Percentiles rank a stretch among this genome's conserved stretches.
Conservation (phyloP, 2,797 vertebrate genomes). For the Gobionotothen gibberifrons region DNA sequence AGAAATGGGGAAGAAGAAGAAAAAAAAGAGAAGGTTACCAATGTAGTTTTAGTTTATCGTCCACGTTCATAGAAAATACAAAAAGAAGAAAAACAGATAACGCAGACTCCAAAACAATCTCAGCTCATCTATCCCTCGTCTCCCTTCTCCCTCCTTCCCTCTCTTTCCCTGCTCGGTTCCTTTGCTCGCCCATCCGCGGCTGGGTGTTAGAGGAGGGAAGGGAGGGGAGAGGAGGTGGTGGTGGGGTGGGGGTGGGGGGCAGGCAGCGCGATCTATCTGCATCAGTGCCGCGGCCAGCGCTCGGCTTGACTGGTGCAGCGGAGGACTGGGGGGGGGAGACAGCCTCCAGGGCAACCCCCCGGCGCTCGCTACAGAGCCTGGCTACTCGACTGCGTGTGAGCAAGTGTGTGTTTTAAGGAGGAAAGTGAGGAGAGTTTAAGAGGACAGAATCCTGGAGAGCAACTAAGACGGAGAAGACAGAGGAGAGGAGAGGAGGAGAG, state of each 20-base stretch:
- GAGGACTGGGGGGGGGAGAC: slow-evolving; percentile 81
- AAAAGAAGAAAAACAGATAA: slow-evolving; percentile 30
- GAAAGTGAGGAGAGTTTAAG: slow-evolving; percentile 56
- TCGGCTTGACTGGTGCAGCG: slow-evolving; percentile 86
- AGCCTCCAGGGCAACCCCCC: slow-evolving; percentile 80
- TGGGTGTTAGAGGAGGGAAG: slow-evolving; percentile 43
- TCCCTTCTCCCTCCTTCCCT: slow-evolving; percentile 56
- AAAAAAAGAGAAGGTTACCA: slow-evolving; percentile 71
- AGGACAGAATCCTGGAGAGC: slow-evolving; percentile 67
- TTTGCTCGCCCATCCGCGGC: slow-evolving; percentile 62
- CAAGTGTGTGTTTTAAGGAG: slow-evolving; percentile 35
- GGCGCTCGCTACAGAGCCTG: slow-evolving; percentile 78
- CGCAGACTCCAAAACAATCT: slow-evolving; percentile 76
- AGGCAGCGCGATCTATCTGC: slow-evolving; percentile 86
- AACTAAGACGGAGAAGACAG: slow-evolving; percentile 59
- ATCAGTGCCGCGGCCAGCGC: slow-evolving; percentile 86
- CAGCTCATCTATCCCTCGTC: slow-evolving; percentile 67
- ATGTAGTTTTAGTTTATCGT: slow-evolving; percentile 72
- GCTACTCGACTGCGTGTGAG: slow-evolving; percentile 37
- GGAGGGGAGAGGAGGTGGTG: slow-evolving; percentile 14
- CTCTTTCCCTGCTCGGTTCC: slow-evolving; percentile 65
- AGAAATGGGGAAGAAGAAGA: slow-evolving; percentile 26
- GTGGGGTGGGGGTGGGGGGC: slow-evolving; percentile 17
- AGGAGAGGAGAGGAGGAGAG: slow-evolving; percentile 77
- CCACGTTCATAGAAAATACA: slow-evolving; percentile 79